Percentiles rank a stretch among this genome's conserved stretches.
Evolutionary conservation across 2,113 vertebrate species (phyloP).

Genomic region (Gulo gulo): DNA sequence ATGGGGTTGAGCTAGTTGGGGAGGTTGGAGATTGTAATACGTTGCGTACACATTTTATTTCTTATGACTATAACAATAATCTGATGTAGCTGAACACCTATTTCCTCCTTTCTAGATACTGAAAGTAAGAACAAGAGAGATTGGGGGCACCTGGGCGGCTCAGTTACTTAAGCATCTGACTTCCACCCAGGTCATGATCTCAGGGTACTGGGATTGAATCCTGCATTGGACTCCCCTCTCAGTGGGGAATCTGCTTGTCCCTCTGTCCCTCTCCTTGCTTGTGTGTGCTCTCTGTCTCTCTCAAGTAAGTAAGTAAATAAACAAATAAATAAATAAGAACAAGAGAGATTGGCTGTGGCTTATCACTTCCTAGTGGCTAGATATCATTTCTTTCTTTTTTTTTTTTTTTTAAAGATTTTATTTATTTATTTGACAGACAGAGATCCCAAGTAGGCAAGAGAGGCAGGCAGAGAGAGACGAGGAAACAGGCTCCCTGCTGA

Average conservation of each 20-base stretch:
- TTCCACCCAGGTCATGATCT: neutral
- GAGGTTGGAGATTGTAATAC: neutral
- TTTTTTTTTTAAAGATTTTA: too few relatives aligned
- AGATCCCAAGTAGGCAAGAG: too few relatives aligned
- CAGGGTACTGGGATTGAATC: neutral
- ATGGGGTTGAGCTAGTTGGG: neutral
- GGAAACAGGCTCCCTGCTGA: too few relatives aligned
- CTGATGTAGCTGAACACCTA: neutral
- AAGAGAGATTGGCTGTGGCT: neutral
- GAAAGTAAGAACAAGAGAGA: neutral
- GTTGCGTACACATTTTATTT: conserved; percentile 2
- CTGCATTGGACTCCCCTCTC: neutral
- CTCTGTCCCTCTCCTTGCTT: neutral
- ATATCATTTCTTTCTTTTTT: conserved; percentile 6
- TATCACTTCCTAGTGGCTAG: neutral
- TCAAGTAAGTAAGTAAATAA: too few relatives aligned
- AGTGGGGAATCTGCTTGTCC: neutral
- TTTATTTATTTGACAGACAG: too few relatives aligned
- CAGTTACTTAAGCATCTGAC: neutral
- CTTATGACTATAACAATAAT: neutral
- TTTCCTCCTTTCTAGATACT: neutral
- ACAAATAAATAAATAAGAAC: neutral
- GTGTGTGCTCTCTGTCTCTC: neutral
- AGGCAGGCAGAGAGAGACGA: too few relatives aligned
- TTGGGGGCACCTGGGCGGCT: neutral